Evolutionary conservation across 2,888 invertebrate species (phyloP), one percentile per base, ranked within the genome.

Genomic region (Torymus aiolomorphi): DNA sequence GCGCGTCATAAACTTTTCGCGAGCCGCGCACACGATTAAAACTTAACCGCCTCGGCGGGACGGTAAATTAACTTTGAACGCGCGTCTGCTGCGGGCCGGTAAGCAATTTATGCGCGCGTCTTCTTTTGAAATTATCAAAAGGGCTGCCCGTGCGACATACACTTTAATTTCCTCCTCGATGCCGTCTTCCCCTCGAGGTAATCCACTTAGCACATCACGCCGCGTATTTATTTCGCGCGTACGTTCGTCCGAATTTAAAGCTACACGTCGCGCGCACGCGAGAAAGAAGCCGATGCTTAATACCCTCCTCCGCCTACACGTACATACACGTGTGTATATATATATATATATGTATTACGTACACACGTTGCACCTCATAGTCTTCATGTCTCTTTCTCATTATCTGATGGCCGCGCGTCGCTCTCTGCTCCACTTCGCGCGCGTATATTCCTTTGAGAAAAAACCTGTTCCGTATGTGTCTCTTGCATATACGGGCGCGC

Each of bases 381-480:
- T 59, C 72, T 18, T 49, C 16, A 24, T 62, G 59, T 59, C 75
- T 57, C 52, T 57, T 18, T 75, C 59, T 59, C 76, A 61, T 70
- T 70, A 69, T 76, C 76, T 49, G 69, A 70, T 70, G n/a, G n/a
- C n/a, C 31, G 49, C 20, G n/a, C 20, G 54, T 62, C 69, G 52
- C 52, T 62, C 31, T 31, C 31, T 54, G 31, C 49, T 51, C 57
- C 61, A 61, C 12, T 65, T 31, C 31, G 5, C 31, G 31, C 5
- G 5, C 5, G 24, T 24, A 31, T 31, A 31, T 4, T 5, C 2
- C 5, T 31, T 31, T 5, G 5, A 31, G 5, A 2, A 80, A 78
- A 84, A 86, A 87, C 85, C 85, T 83, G 83, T 84, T 85, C 84
- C n/a, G n/a, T n/a, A n/a, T 82, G 80, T 80, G 31, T 31, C 31